These are phyloP conservation scores for Scaptomyza pallida DNA, from an alignment of 1,140 invertebrate genomes.

Conservation along the genomic window DNA sequence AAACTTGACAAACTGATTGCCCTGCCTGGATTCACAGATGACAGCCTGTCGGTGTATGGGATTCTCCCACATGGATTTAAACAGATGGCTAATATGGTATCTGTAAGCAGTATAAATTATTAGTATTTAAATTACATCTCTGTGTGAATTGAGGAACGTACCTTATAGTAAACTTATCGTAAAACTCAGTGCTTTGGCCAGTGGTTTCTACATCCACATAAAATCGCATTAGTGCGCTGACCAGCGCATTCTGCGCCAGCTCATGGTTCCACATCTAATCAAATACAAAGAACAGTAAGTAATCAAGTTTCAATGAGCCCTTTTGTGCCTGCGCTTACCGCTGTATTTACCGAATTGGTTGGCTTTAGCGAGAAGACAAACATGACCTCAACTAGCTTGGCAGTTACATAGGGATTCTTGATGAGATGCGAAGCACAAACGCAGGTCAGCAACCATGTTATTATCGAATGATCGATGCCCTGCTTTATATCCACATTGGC, in stretches of 20 bases:
- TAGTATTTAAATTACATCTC: slow-evolving; percentile 5
- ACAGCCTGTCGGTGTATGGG: slow-evolving; percentile 88
- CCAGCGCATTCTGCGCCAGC: slow-evolving; percentile 91
- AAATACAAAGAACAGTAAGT: neutral
- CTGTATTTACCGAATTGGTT: slow-evolving; percentile 85
- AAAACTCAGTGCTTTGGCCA: slow-evolving; percentile 98
- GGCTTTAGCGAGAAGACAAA: slow-evolving; percentile 94
- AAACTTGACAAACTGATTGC: slow-evolving; percentile 98
- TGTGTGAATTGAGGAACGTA: slow-evolving; percentile 25
- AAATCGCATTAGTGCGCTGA: slow-evolving; percentile 97
- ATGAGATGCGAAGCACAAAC: slow-evolving; percentile 95
- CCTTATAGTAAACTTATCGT: slow-evolving; percentile 99
- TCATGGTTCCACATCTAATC: slow-evolving; percentile 92
- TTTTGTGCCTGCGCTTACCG: slow-evolving; percentile 74
- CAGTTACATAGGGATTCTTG: slow-evolving; percentile 97
- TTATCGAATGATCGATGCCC: slow-evolving; percentile 91
- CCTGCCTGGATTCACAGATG: slow-evolving; percentile 92
- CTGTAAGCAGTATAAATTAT: slow-evolving; percentile 49
- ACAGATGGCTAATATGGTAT: slow-evolving; percentile 98
- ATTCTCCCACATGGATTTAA: slow-evolving; percentile 94
- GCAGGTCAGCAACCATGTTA: slow-evolving; percentile 94
- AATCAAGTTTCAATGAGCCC: no score
- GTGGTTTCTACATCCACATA: slow-evolving; percentile 99
- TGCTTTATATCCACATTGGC: slow-evolving; percentile 91
- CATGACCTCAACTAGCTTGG: slow-evolving; percentile 97